These are phyloP conservation scores for Salvator merianae DNA, from an alignment of 2,113 vertebrate species.

Conservation along the genomic window DNA sequence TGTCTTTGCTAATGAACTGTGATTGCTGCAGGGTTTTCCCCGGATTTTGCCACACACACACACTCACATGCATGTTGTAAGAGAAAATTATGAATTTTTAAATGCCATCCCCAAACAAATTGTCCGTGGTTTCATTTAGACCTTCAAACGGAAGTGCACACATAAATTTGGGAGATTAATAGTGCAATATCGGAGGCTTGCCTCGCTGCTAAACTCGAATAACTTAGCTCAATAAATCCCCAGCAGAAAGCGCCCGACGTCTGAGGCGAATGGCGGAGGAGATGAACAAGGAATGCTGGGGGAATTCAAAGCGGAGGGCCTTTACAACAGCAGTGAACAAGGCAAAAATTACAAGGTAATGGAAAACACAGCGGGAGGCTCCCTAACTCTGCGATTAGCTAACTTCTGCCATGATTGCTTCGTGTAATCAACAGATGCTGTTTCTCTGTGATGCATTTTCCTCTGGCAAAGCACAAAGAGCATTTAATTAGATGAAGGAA, in stretches of 20 bases:
- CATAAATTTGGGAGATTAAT: conserved; percentile 75
- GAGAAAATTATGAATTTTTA: conserved; percentile 76
- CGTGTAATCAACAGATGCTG: conserved; percentile 52
- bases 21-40: conserved; percentile 31
- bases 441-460: conserved; percentile 58
- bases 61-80: too few relatives aligned
- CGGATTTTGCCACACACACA: too few relatives aligned
- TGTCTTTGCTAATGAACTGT: conserved; percentile 63
- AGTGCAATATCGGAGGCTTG: conserved; percentile 70
- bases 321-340: conserved; percentile 80
- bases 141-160: conserved; percentile 71
- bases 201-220: conserved; percentile 78
- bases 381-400: conserved; percentile 76
- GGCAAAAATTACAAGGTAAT: conserved; percentile 85
- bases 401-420: conserved; percentile 62
- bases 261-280: conserved; percentile 66
- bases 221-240: conserved; percentile 80
- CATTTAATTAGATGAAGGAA: conserved; percentile 55
- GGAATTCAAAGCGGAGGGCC: conserved; percentile 79
- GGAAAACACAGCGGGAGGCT: conserved; percentile 76
- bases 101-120: conserved; percentile 71
- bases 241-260: conserved; percentile 76
- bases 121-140: conserved; percentile 77
- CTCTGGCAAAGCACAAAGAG: conserved; percentile 52
- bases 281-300: conserved; percentile 71